Evolutionary conservation across 2,888 invertebrate genomes (phyloP).

Genomic region (Drosophila prolongata): DNA sequence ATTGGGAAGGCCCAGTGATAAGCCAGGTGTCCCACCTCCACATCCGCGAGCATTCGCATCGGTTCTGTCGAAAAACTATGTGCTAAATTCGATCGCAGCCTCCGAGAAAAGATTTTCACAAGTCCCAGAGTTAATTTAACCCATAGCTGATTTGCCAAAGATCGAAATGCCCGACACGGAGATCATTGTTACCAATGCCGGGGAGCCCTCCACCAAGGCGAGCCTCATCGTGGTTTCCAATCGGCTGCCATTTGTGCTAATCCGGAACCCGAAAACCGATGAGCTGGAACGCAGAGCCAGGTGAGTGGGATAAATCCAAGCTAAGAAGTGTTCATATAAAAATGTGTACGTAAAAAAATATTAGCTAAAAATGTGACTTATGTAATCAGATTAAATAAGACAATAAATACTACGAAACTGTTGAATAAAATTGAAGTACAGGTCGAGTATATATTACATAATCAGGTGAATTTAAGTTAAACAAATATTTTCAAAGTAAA

Average conservation of each 20-base stretch:
- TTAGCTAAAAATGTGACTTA: not conserved
- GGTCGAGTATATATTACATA: too few relatives aligned
- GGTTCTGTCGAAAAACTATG: constrained; percentile 28
- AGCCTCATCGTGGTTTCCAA: constrained; percentile 96
- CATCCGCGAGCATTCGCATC: constrained; percentile 14
- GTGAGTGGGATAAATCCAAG: constrained; percentile 85
- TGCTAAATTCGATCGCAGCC: constrained; percentile 20
- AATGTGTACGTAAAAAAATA: too few relatives aligned
- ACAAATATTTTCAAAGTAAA: too few relatives aligned
- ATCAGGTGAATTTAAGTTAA: too few relatives aligned
- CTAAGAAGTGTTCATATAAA: not conserved
- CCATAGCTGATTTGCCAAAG: constrained; percentile 4
- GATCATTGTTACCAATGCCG: constrained; percentile 82
- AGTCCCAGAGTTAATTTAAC: constrained; percentile 11
- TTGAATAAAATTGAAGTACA: too few relatives aligned
- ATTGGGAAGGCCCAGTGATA: constrained; percentile 9
- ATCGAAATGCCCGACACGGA: constrained; percentile 82
- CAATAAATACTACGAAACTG: too few relatives aligned
- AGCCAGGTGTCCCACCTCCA: constrained; percentile 10
- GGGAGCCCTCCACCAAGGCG: constrained; percentile 85
- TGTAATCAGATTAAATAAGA: not conserved
- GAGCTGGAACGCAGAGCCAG: constrained; percentile 92
- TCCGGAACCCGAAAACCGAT: constrained; percentile 89
- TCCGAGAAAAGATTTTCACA: constrained; percentile 3
- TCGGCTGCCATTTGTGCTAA: constrained; percentile 93